Percentiles rank a stretch among this genome's conserved stretches.
Evolutionary conservation across 2,113 vertebrate genomes (phyloP).

Genomic region (Myotis yumanensis): DNA sequence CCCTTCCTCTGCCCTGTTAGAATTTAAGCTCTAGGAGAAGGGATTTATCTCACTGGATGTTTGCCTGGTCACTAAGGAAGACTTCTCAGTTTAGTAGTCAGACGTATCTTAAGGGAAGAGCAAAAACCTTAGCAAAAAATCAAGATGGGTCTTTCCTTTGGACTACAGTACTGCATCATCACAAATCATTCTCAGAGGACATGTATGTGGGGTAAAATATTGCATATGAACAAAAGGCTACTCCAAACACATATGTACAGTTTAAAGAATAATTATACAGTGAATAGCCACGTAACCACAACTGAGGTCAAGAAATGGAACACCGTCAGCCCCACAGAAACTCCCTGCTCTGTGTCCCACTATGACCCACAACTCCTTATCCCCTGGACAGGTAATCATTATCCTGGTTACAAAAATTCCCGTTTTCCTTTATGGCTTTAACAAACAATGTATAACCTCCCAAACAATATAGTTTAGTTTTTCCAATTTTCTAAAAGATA

Average conservation of each 20-base stretch:
- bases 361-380: not conserved
- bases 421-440: not conserved
- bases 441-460: not conserved
- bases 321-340: not conserved
- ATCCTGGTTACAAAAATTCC: not conserved
- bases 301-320: not conserved
- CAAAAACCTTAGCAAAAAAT: not conserved
- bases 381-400: not conserved
- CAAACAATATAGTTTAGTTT: not conserved
- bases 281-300: not conserved
- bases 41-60: not conserved
- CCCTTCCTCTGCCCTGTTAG: no score
- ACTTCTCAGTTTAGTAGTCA: not conserved
- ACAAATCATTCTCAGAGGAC: not conserved
- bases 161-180: not conserved
- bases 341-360: rapidly evolving
- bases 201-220: not conserved
- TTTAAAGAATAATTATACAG: not conserved
- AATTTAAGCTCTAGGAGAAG: not conserved
- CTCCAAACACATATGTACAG: not conserved
- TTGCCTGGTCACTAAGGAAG: not conserved
- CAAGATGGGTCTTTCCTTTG: not conserved
- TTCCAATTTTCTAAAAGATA: not conserved
- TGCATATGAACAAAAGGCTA: not conserved
- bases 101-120: slow-evolving; percentile 1